These are phyloP conservation scores for Ciconia boyciana DNA, from an alignment of 2,113 vertebrate genomes.

Conservation along the genomic window DNA sequence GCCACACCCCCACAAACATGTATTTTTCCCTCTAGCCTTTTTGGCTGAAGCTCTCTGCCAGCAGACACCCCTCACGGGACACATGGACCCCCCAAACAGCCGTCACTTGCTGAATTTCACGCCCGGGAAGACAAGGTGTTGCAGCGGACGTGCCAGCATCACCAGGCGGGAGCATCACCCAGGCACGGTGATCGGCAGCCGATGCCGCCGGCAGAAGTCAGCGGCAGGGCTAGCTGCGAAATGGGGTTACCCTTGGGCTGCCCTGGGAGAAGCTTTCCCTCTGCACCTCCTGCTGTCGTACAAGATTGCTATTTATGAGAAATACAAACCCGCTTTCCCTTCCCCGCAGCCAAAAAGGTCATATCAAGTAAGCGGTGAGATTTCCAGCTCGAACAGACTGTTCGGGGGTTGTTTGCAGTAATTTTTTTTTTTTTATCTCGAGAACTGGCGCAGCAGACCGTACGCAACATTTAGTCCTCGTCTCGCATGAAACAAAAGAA, in stretches of 20 bases:
- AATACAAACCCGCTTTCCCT: background rate
- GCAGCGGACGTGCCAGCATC: background rate
- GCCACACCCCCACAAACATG: fast-evolving
- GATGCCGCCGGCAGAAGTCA: background rate
- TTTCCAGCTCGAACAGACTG: conserved; percentile 40
- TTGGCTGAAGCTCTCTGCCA: background rate
- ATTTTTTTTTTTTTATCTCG: background rate
- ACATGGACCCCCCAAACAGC: fast-evolving
- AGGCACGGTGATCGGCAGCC: background rate
- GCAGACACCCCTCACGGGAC: background rate
- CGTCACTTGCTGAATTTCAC: fast-evolving
- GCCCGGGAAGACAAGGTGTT: background rate
- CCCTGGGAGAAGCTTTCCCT: background rate
- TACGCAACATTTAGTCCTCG: fast-evolving
- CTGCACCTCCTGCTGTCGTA: background rate
- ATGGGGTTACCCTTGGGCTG: background rate
- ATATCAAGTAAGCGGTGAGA: background rate
- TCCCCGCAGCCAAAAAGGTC: background rate
- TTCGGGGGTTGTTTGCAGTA: conserved; percentile 19
- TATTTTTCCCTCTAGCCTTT: background rate
- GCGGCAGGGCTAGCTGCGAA: fast-evolving
- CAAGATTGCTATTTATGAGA: background rate
- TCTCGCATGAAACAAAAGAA: background rate
- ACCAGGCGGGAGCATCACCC: background rate
- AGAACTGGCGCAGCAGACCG: background rate